phyloP scores from a whole-genome alignment of 35 echinoderm and acorn worm species.

The Diadema setosum region DNA sequence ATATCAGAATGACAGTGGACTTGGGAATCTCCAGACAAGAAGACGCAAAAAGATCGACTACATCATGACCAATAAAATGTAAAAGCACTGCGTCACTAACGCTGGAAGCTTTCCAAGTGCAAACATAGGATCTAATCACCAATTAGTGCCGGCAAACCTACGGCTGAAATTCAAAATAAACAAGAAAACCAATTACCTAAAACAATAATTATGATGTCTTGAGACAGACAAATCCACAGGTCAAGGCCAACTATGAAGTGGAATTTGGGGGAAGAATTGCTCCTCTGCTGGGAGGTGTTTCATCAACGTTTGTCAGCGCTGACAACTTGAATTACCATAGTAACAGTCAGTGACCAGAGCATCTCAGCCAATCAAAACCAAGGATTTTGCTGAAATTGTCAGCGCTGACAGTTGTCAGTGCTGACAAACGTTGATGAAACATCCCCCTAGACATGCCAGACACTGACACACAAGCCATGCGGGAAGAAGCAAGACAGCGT shows the following conservation, averaged over 20 bases:
- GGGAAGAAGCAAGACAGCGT: neutral
- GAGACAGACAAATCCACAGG: neutral
- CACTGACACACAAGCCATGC: neutral
- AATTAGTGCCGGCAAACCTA: neutral
- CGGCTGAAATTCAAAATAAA: neutral
- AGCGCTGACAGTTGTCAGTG: too few relatives aligned
- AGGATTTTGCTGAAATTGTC: too few relatives aligned
- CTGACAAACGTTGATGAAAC: too few relatives aligned
- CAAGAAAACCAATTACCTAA: neutral
- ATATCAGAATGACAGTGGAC: neutral
- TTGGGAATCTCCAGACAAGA: conserved; percentile 16
- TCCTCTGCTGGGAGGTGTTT: neutral
- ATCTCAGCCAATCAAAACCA: too few relatives aligned
- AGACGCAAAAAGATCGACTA: conserved; percentile 29
- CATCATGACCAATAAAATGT: conserved; percentile 6
- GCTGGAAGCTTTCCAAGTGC: conserved; percentile 26
- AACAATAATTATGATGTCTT: neutral
- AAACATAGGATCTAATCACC: conserved; percentile 11
- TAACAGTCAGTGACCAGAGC: too few relatives aligned
- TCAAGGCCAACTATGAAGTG: neutral
- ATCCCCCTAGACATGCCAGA: neutral
- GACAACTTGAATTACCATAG: too few relatives aligned
- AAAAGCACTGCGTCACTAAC: neutral
- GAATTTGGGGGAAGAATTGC: neutral
- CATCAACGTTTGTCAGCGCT: too few relatives aligned